Base-by-base conservation (phyloP, 2,113 vertebrate genomes). In the Sebastes fasciatus region DNA sequence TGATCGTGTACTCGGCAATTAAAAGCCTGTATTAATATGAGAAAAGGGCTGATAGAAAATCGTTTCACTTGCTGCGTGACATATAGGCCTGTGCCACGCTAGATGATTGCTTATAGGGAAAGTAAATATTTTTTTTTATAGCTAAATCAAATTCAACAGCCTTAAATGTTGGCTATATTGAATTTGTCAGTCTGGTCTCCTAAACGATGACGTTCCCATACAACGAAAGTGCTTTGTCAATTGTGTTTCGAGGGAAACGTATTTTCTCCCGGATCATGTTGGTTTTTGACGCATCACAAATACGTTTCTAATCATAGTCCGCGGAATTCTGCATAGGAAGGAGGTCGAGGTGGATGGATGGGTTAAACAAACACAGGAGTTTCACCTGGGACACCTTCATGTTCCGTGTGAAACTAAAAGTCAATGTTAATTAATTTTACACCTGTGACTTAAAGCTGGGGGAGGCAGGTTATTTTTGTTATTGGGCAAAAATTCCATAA, bases 1-100 rank as follows among this genome's bases (percentile, higher is more conserved):
- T 90, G 91, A 93, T 91, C 70, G 72, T 52, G 13, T 83, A 67
- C 84, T 60, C 82, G 70, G 74, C 87, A 93, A 93, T 93, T 92
- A 93, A 85, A 93, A 84, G 52, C 69, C 84, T 86, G 79, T 84
- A 89, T 88, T 89, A 83, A 88, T 88, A 88, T 85, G 75, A 88
- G 66, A 84, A 65, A 63, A 66, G 58, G 26, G 78, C 43, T 85
- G 72, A 85, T 54, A 75, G 83, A 78, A 91, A 92, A 90, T 88
- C 62, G 10, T 91, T 90, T 65, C 19, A 54, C 45, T 79, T 88
- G 68, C 69, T 72, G 55, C 23, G 58, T 83, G 75, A 84, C 76
- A 87, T 85, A 87, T 55, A 54, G 52, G 46, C 63, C 60, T 48
- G 23, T 23, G n/a, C 52, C 69, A 68, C 42, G 55, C 65, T 16